Conservation (phyloP, 53 echinoderm and acorn worm genomes). For the Henricia sp. region DNA sequence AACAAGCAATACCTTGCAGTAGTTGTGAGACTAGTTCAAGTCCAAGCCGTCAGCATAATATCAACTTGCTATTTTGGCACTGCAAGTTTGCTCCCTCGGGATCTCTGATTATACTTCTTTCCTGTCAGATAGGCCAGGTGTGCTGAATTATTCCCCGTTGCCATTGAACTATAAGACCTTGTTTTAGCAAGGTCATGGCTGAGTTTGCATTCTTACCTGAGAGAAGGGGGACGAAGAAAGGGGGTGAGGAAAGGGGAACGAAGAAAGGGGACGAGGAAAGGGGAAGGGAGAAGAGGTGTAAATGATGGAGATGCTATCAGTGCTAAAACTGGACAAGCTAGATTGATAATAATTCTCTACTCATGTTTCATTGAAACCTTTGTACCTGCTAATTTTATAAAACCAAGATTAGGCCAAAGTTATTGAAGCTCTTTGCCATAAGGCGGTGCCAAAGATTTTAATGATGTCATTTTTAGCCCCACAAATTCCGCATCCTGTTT, state of each 20-base stretch:
- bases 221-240: background rate
- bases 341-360: no score
- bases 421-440: no score
- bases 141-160: background rate
- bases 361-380: no score
- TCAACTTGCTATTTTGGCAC: slow-evolving; percentile 45
- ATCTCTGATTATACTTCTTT: slow-evolving; percentile 42
- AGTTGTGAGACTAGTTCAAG: slow-evolving; percentile 4
- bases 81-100: slow-evolving; percentile 12
- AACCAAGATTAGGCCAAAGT: no score
- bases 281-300: no score
- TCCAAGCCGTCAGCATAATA: slow-evolving; percentile 18
- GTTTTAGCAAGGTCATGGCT: slow-evolving; percentile 14
- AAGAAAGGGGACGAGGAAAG: background rate
- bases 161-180: background rate
- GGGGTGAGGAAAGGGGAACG: background rate
- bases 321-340: no score
- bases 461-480: no score
- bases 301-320: no score
- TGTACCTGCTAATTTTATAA: no score
- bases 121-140: slow-evolving; percentile 32
- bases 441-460: no score
- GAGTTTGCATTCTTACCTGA: background rate
- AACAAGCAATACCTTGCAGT: no score
- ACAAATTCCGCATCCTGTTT: no score